Conservation (phyloP, 2,888 invertebrate species). For the Cephonodes hylas region DNA sequence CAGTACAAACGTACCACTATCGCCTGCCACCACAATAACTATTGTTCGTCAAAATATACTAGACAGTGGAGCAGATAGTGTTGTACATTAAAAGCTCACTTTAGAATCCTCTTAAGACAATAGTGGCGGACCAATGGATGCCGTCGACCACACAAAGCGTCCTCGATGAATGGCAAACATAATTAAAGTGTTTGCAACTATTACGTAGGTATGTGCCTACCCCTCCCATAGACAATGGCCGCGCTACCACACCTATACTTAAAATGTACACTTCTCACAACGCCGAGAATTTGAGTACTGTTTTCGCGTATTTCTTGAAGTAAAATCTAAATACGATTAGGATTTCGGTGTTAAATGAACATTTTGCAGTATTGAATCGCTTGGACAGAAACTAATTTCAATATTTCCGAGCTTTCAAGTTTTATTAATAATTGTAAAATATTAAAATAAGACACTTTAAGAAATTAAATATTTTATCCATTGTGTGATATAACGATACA, state of each 20-base stretch:
- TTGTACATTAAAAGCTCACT: constrained; percentile 4
- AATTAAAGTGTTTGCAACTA: constrained; percentile 7
- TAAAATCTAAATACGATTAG: no score
- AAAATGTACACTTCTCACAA: no score
- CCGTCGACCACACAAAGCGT: constrained; percentile 4
- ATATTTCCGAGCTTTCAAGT: no score
- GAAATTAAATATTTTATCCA: no score
- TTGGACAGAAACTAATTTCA: no score
- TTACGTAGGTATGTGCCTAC: constrained; percentile 1
- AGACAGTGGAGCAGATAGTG: constrained; percentile 5
- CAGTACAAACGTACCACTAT: not conserved
- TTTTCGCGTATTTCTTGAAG: no score
- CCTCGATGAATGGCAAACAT: constrained; percentile 11
- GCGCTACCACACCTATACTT: not conserved
- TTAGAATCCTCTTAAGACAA: constrained; percentile 16
- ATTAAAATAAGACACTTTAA: no score
- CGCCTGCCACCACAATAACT: constrained; percentile 2
- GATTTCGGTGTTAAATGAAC: no score
- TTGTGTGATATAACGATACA: no score
- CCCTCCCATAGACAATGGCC: constrained; percentile 12
- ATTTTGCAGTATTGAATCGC: no score
- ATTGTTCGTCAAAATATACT: constrained; percentile 12
- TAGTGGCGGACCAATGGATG: constrained; percentile 12
- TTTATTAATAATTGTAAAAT: no score
- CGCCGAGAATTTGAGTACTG: no score